Evolutionary conservation across 1,140 invertebrate genomes (phyloP).

Genomic region (Proctacanthus coquilletti): DNA sequence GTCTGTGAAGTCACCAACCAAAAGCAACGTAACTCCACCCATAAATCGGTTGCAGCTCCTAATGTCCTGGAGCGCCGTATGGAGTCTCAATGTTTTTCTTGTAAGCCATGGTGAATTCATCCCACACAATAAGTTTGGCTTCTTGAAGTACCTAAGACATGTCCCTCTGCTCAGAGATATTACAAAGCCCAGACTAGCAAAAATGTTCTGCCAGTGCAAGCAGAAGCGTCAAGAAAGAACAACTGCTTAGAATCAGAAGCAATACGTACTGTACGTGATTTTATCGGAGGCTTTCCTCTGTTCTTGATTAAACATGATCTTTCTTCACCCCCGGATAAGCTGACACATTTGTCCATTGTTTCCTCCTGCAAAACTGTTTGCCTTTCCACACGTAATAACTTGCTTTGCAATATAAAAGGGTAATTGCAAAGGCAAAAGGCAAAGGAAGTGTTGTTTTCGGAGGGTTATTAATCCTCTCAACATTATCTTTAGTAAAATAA

Average conservation of each 20-base stretch:
- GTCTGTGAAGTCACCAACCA: slow-evolving; percentile 14
- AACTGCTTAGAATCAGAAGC: too few species aligned
- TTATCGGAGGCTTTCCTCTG: slow-evolving; percentile 2
- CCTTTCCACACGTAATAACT: slow-evolving; percentile 30
- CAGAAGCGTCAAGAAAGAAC: slow-evolving; percentile 26
- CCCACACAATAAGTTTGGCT: slow-evolving; percentile 17
- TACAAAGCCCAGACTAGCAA: slow-evolving; percentile 19
- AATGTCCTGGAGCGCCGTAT: slow-evolving; percentile 25
- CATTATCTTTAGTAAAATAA: slow-evolving; percentile 20
- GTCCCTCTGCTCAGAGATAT: slow-evolving; percentile 15
- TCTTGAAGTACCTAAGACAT: slow-evolving; percentile 18
- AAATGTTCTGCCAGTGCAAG: slow-evolving; percentile 31
- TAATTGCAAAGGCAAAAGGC: slow-evolving; percentile 22
- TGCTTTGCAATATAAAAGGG: slow-evolving; percentile 30
- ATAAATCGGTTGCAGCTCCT: slow-evolving; percentile 12
- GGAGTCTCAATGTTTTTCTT: slow-evolving; percentile 28
- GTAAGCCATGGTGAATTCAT: slow-evolving; percentile 30
- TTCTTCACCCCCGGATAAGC: slow-evolving; percentile 7
- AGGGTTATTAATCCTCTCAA: slow-evolving; percentile 10
- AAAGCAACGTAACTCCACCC: slow-evolving; percentile 14
- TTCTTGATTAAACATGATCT: slow-evolving; percentile 6
- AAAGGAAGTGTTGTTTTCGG: slow-evolving; percentile 26
- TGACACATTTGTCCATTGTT: slow-evolving; percentile 14
- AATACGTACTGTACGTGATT: too few species aligned
- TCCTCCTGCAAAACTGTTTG: slow-evolving; percentile 18